Base-by-base conservation (phyloP, 2,113 vertebrate genomes). In the Zootoca vivipara region DNA sequence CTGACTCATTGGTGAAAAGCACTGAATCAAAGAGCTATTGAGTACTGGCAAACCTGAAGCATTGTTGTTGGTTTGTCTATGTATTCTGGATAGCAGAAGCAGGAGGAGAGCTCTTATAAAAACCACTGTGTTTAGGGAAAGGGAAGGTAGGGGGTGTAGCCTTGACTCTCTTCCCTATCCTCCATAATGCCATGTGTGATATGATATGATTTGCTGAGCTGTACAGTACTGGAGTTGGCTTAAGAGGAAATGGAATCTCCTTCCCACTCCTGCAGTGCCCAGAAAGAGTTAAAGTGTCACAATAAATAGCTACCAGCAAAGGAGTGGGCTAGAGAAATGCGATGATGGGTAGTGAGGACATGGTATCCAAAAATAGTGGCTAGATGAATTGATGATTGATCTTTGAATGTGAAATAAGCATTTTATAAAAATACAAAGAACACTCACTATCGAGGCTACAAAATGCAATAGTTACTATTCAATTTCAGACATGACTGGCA, bases 41-140 rank as follows among this genome's bases (percentile, higher is more conserved):
- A 62, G 65, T 3, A 65, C 28, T 74, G 90, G 73, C 79, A 87
- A 42, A 0, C 0, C 46, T 38, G 87, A 90, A 90, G 82, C 69
- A 26, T 78, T 74, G 52, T 35, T 87, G 26, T 58, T 58, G 46
- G 6, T 38, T 81, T 79, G 8, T n/a, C 7, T 77, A 74, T 87
- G 77, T 85, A 46, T 90, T 92, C 64, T 80, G 88, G 70, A 2
- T 91, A 87, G 78, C 87, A 93, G 90, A 91, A 92, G 86, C 91
- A 90, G 87, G 83, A 81, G 87, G 82, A 80, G 78, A 67, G 79
- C 24, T n/a, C 35, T 52, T 75, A 69, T 3, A 52, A 33, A 56
- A 56, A 33, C n/a, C 30, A 74, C 9, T 82, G 80, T 81, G 73
- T 72, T 0, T 33, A 73, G 80, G 81, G 38, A 42, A 74, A 72